Evolutionary conservation across 2,797 vertebrate genomes (phyloP).

Genomic region (Syncerus caffer): DNA sequence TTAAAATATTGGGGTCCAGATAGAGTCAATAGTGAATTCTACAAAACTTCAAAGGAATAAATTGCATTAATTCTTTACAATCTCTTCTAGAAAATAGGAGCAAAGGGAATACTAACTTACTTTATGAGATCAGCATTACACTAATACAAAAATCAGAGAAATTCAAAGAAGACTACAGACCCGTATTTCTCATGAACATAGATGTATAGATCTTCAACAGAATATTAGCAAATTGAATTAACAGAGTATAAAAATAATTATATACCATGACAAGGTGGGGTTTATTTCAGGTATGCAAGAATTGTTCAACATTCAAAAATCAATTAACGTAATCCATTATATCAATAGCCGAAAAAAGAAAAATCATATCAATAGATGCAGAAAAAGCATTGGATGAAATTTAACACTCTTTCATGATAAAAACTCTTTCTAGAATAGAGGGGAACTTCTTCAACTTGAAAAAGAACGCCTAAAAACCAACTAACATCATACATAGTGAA

Average conservation of each 20-base stretch:
- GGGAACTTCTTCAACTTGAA: background rate
- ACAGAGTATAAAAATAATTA: background rate
- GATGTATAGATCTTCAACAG: background rate
- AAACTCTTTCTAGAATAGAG: background rate
- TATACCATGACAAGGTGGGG: background rate
- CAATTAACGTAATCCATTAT: background rate
- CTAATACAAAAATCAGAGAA: background rate
- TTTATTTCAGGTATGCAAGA: background rate
- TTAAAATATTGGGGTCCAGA: background rate
- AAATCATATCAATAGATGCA: background rate
- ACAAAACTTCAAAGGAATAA: background rate
- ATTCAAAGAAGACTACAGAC: background rate
- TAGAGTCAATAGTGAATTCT: background rate
- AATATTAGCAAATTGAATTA: slow-evolving; percentile 1
- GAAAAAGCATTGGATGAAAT: background rate
- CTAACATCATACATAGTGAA: background rate
- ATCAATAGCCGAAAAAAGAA: background rate
- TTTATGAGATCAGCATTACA: background rate
- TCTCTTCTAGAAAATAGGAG: background rate
- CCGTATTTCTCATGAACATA: background rate
- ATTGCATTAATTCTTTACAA: background rate
- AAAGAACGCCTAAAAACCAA: background rate
- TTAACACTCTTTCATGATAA: background rate
- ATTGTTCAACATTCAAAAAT: background rate
- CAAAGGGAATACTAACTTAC: background rate